phyloP scores from a whole-genome alignment of 2,797 vertebrate species.

The Rhynchonycteris naso region DNA sequence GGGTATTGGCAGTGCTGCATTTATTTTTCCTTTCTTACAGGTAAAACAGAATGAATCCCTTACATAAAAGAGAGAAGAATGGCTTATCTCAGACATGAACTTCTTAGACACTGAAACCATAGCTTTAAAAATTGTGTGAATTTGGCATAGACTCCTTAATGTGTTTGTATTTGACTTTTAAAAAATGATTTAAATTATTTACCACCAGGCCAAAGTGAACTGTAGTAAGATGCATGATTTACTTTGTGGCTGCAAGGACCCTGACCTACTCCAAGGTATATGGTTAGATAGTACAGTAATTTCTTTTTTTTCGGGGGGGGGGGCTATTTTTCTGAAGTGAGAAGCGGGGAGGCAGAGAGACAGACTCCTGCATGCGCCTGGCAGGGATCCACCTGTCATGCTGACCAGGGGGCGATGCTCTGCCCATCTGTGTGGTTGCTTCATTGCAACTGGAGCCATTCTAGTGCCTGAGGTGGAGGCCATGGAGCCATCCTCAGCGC shows the following conservation, averaged over 20 bases:
- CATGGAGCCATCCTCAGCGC: too few relatives aligned
- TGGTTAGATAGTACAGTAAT: not conserved
- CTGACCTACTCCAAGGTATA: not conserved
- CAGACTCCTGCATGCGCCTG: too few relatives aligned
- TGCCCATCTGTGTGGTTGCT: too few relatives aligned
- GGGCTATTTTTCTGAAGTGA: too few relatives aligned
- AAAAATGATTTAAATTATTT: constrained; percentile 6
- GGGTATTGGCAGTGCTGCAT: not conserved
- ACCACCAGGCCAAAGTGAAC: not conserved
- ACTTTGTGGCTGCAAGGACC: not conserved
- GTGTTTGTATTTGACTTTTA: not conserved
- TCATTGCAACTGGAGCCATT: too few relatives aligned
- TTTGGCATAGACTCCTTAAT: not conserved
- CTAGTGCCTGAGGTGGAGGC: too few relatives aligned
- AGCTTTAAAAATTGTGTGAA: not conserved
- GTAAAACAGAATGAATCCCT: not conserved
- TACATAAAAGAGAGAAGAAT: not conserved
- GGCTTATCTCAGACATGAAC: not conserved
- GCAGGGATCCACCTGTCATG: too few relatives aligned
- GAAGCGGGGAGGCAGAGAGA: too few relatives aligned
- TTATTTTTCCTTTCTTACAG: not conserved
- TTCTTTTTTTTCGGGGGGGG: too few relatives aligned
- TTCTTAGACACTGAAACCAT: not conserved
- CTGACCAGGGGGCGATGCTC: too few relatives aligned
- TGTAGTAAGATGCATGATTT: not conserved